Conservation (phyloP, 2,797 vertebrate species). For the Pelochelys cantorii region DNA sequence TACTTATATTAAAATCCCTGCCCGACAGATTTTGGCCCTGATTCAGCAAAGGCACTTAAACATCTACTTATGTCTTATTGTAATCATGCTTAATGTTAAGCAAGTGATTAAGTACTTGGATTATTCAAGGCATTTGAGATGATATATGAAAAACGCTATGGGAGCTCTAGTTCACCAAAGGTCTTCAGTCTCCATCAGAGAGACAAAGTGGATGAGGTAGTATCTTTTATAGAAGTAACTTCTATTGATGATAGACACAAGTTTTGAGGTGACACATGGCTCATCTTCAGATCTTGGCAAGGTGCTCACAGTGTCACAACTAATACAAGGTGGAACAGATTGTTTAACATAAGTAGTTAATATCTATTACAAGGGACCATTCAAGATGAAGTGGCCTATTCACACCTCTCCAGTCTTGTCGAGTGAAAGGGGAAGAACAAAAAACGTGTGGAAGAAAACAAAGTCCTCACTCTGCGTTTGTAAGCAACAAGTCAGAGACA, state of each 20-base stretch:
- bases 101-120: not conserved
- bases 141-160: not conserved
- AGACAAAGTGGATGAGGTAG: not conserved
- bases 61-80: accelerated
- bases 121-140: not conserved
- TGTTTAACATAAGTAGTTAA: not conserved
- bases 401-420: not conserved
- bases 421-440: not conserved
- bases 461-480: no score
- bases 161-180: not conserved
- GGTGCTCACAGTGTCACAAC: not conserved
- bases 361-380: not conserved
- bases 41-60: not conserved
- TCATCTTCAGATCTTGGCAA: not conserved
- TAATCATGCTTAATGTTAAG: not conserved
- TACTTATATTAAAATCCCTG: not conserved
- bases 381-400: not conserved
- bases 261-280: not conserved
- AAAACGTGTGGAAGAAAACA: no score
- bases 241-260: not conserved
- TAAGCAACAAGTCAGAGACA: no score
- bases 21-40: not conserved
- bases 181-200: not conserved
- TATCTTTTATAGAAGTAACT: not conserved
- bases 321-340: not conserved